Evolutionary conservation across 2,888 invertebrate species (phyloP), one percentile per base, ranked within the genome.

Genomic region (Stenolophus ochropezus): DNA sequence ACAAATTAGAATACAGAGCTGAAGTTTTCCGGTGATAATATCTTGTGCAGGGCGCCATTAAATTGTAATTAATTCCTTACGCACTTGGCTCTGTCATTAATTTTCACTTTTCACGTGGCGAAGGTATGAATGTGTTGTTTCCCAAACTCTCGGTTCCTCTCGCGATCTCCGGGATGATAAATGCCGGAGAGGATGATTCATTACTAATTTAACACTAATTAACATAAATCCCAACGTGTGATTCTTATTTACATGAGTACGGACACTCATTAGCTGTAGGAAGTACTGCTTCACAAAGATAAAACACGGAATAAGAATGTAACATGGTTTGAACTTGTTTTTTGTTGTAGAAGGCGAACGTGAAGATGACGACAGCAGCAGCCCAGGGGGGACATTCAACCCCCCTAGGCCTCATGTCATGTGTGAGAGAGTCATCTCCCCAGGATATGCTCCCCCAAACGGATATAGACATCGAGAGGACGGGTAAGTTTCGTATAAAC

Each of bases 351-450:
- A 79, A 82, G 47, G 20, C 21, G 71, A 47, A 42, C 80, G 71
- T 51, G 61, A 58, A 47, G 65, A 80, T 58, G n/a, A 82, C 83
- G 18, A 80, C 81, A 21, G 86, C 83, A 84, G 81, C 82, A 61
- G 83, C 84, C 47, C 83, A 78, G 79, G 79, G 78, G 33, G 80
- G 84, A n/a, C 82, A 84, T 20, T 83, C 85, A 58, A 89, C 90
- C 82, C 88, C 89, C 84, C 86, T 89, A 73, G 88, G 89, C 85
- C 91, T 94, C 87, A 94, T 94, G 94, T 94, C 92, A 79, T 92
- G 92, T 86, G 91, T 92, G 82, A 89, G 92, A 69, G 92, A 92
- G 85, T 91, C 92, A 23, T 92, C 92, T 82, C 94, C 94, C 86
- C 91, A 92, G 83, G 87, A 87, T 80, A 88, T 91, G 89, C 90